A percentile compares a stretch with the other conserved stretches of the same genome.
These are phyloP conservation scores for Sesamia nonagrioides DNA, from an alignment of 1,140 invertebrate genomes.

Conservation along the genomic window DNA sequence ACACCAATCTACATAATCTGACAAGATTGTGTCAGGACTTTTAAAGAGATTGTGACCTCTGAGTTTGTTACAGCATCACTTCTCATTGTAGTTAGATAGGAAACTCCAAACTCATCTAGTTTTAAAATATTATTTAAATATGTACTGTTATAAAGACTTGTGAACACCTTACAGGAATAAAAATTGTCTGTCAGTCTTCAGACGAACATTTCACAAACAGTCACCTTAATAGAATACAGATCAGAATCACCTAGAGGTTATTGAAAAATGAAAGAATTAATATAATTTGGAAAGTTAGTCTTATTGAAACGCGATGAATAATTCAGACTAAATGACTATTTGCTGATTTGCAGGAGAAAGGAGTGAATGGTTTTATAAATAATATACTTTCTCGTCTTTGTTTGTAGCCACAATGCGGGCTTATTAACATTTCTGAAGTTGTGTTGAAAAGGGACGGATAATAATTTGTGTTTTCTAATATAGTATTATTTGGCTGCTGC, in stretches of 20 bases:
- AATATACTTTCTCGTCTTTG: conserved; percentile 31
- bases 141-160: too few species aligned
- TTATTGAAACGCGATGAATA: conserved; percentile 36
- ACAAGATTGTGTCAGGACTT: too few species aligned
- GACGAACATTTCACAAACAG: background rate
- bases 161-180: too few species aligned
- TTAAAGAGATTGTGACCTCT: too few species aligned
- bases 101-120: too few species aligned
- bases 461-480: too few species aligned
- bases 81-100: too few species aligned
- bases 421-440: conserved; percentile 27
- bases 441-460: background rate
- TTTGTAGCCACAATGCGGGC: conserved; percentile 36
- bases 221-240: conserved; percentile 22
- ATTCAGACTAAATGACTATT: conserved; percentile 42
- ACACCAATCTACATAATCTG: too few species aligned
- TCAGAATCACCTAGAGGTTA: too few species aligned
- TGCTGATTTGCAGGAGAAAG: conserved; percentile 48
- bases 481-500: too few species aligned
- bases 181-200: background rate
- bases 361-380: conserved; percentile 16
- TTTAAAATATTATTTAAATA: too few species aligned
- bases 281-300: conserved; percentile 46
- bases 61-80: too few species aligned
- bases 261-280: conserved; percentile 44